Evolutionary conservation across 2,888 invertebrate genomes (phyloP).

Genomic region (Scaptomyza cyrtandrae): DNA sequence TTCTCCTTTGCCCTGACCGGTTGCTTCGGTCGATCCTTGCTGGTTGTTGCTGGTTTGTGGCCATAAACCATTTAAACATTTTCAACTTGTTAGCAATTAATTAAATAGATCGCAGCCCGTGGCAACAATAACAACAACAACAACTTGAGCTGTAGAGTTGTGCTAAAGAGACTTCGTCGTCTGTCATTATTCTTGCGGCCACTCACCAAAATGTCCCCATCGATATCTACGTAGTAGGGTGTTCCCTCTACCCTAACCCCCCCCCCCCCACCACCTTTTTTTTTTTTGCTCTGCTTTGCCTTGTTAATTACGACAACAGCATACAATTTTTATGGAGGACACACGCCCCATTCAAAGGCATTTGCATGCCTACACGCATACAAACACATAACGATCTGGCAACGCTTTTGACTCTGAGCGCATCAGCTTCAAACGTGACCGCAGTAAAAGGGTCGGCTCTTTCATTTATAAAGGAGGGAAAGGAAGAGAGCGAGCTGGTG

Average conservation of each 20-base stretch:
- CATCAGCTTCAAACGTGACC: slow-evolving; percentile 66
- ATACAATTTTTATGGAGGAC: slow-evolving; percentile 77
- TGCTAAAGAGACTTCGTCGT: slow-evolving; percentile 9
- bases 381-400: slow-evolving; percentile 59
- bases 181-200: slow-evolving; percentile 69
- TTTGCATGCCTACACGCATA: slow-evolving; percentile 59
- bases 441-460: slow-evolving; percentile 29
- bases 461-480: not conserved
- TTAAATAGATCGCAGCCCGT: slow-evolving; percentile 76
- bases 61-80: slow-evolving; percentile 79
- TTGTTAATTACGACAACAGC: slow-evolving; percentile 66
- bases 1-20: not conserved
- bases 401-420: slow-evolving; percentile 42
- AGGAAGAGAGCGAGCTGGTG: not conserved
- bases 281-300: not conserved
- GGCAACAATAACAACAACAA: slow-evolving; percentile 58
- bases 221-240: slow-evolving; percentile 13
- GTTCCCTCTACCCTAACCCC: not conserved
- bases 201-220: slow-evolving; percentile 60
- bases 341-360: slow-evolving; percentile 70
- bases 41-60: slow-evolving; percentile 6
- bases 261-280: too few species aligned
- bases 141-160: too few species aligned
- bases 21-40: not conserved
- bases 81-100: slow-evolving; percentile 81